These are phyloP conservation scores for Sturnus vulgaris DNA, from an alignment of 2,113 vertebrate species.

Conservation along the genomic window DNA sequence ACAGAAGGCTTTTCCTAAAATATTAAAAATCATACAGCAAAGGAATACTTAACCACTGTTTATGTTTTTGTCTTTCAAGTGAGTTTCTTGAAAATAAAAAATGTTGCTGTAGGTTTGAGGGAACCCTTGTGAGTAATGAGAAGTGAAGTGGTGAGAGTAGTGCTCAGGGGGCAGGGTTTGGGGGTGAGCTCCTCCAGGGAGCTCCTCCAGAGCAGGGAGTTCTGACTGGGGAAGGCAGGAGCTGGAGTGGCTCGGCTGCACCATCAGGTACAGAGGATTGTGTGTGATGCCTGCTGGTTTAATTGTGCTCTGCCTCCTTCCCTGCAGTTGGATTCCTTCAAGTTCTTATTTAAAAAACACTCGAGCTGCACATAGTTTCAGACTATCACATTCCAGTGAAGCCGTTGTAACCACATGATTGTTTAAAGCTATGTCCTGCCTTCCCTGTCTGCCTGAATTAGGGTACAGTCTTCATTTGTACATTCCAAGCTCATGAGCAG, in stretches of 20 bases:
- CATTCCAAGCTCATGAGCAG: constrained; percentile 55
- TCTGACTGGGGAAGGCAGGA: not conserved
- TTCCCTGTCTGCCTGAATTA: constrained; percentile 56
- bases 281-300: not conserved
- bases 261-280: not conserved
- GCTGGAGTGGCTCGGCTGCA: not conserved
- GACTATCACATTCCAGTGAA: not conserved
- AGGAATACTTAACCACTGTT: not conserved
- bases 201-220: not conserved
- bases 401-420: constrained; percentile 23
- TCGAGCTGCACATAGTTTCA: not conserved
- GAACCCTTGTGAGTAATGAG: not conserved
- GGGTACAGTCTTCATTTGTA: constrained; percentile 21
- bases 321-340: not conserved
- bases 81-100: not conserved
- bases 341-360: not conserved
- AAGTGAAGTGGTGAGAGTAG: not conserved
- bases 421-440: constrained; percentile 3
- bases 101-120: not conserved
- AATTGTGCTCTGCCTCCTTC: not conserved
- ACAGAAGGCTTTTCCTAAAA: not conserved
- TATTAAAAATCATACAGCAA: not conserved
- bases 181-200: not conserved
- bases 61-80: not conserved
- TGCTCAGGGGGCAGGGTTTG: not conserved